Percentiles rank a stretch among this genome's conserved stretches.
Evolutionary conservation across 2,113 vertebrate species (phyloP).

Genomic region (Heptranchias perlo): DNA sequence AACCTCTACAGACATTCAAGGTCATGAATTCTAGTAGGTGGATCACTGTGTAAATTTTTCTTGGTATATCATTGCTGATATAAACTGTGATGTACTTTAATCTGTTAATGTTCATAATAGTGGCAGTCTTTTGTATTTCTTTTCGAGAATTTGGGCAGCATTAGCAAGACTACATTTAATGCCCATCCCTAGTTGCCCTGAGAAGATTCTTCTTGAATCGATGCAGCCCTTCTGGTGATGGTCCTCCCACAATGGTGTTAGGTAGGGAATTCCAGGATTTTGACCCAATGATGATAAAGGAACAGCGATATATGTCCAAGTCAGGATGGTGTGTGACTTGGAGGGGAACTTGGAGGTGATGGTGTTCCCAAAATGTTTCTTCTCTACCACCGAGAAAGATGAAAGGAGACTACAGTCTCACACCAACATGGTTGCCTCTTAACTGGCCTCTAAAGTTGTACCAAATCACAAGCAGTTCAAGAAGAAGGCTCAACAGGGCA

Average conservation of each 20-base stretch:
- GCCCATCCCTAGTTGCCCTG: neutral
- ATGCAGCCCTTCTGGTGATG: neutral
- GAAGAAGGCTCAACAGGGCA: too few relatives aligned
- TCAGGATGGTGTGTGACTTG: neutral
- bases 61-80: neutral
- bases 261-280: neutral
- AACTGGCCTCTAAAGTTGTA: too few relatives aligned
- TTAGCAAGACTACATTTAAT: neutral
- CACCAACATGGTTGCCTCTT: too few relatives aligned
- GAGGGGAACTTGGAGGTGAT: neutral
- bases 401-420: too few relatives aligned
- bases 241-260: neutral
- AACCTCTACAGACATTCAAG: constrained; percentile 15
- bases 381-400: too few relatives aligned
- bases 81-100: neutral
- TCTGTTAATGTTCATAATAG: neutral
- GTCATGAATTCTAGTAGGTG: neutral
- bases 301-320: neutral
- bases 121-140: neutral
- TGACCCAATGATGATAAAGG: too few relatives aligned
- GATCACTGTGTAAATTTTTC: neutral
- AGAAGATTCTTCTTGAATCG: neutral
- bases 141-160: neutral
- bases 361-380: neutral
- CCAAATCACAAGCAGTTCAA: too few relatives aligned